Evolutionary conservation across 2,888 invertebrate genomes (phyloP), one percentile per base, ranked within the genome.

Genomic region (Lasius platythorax): DNA sequence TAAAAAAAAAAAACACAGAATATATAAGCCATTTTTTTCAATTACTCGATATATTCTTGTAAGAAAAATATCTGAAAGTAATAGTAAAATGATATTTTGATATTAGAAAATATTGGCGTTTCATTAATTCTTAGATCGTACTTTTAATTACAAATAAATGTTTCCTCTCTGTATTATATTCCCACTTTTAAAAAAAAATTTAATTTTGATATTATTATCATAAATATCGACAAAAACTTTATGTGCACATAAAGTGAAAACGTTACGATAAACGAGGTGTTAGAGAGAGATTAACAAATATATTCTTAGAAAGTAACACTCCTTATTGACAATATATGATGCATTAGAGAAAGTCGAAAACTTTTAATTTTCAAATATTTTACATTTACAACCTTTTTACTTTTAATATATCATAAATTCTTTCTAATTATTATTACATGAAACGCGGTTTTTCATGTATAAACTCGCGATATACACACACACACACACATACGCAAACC

Each of bases 211-310:
- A 72, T 37, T 72, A 30, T 28, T 18, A 15, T 56, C 15, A 15
- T 9, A 5, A 0, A n/a, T 72, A 72, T 56, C 1, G 23, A 15
- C 2, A 12, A 72, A 56, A 23, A 73, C 23, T 23, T 67, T 53
- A 3, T 64, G 18, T 18, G 15, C 53, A 53, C 43, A 12, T 53
- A 53, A 53, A 18, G 46, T 18, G 15, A 56, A 56, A 72, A 72
- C 3, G 5, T 72, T 15, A 72, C 23, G 15, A 61, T 61, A 61
- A 61, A 28, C 9, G 11, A 56, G 37, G 0, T 5, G 8, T 28
- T 56, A 23, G 23, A 73, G 23, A 73, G 11, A 53, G 12, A 73
- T 73, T 58, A 28, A 56, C 15, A 70, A 43, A 58, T 58, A 11
- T 15, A 5, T 28, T 28, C 18, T 18, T 67, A 73, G 23, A 73